Base-by-base conservation (phyloP, 1,140 invertebrate genomes). In the Drosophila ananassae region DNA sequence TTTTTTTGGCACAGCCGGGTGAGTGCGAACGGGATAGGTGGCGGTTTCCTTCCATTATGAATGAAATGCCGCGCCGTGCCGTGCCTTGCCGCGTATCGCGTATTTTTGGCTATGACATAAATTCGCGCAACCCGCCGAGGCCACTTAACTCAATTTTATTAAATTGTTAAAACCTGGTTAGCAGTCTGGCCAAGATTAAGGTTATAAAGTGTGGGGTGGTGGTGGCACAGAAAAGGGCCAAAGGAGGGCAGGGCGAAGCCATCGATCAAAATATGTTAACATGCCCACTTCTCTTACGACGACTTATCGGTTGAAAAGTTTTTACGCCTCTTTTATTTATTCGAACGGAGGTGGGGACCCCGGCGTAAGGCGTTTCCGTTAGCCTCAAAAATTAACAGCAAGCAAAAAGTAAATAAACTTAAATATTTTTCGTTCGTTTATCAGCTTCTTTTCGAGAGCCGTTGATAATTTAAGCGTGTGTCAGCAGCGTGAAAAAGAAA, bases 61-160 rank as follows among this genome's bases (percentile, higher is more conserved):
- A 85, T 85, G 82, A 85, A 85, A 72, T 52, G 73, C 75, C 68
- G 17, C 0, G 17, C 17, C 17, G 17, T 1, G 17, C 17, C 17
- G 17, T 17, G 46, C 63, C 28, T 10, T 32, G 30, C 32, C 34
- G 8, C 34, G 44, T 53, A 46, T 66, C 58, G 24, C 32, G 56
- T 85, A 85, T 85, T 84, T 85, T 85, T 87, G 75, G 83, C 82
- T 82, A 85, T 85, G 82, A 85, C 82, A 85, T 87, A 85, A 87
- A 85, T 74, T 67, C 60, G 32, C 39, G 60, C 44, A 59, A 21
- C 54, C 17, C 37, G 56, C 48, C 48, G 41, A 50, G 56, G 56
- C 69, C 69, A 73, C 56, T 73, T 73, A 73, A 44, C 41, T 8
- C 13, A 21, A 55, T 62, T 62, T 50, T 47, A 73, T 62, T 55